Evolutionary conservation across 2,797 vertebrate species (phyloP).

Genomic region (Cuniculus paca): DNA sequence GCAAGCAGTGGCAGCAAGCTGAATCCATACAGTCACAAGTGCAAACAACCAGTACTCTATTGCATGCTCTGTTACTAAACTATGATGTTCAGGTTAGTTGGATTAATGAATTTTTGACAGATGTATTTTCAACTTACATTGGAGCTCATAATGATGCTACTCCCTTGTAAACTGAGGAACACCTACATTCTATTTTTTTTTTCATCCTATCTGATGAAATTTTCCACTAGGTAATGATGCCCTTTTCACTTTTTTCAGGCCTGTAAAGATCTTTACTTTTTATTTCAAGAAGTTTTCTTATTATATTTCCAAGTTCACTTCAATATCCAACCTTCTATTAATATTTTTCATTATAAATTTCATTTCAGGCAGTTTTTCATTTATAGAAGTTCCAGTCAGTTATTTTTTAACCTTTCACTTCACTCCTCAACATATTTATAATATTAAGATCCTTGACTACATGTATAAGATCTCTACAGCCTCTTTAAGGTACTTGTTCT

Average conservation of each 20-base stretch:
- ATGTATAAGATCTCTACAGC: conserved; percentile 25
- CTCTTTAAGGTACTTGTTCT: not conserved
- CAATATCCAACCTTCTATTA: conserved; percentile 27
- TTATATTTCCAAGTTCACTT: conserved; percentile 19
- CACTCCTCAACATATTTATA: not conserved
- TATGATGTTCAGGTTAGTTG: not conserved
- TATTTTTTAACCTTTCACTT: conserved; percentile 45
- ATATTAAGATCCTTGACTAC: conserved; percentile 16
- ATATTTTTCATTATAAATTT: conserved; percentile 35
- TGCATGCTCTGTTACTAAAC: too few relatives aligned
- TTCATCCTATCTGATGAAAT: not conserved
- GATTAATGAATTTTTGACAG: not conserved
- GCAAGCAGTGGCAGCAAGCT: not conserved
- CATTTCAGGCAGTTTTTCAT: conserved; percentile 35
- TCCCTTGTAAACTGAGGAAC: not conserved
- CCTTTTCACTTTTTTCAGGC: not conserved
- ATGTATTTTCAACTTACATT: not conserved
- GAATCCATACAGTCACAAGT: not conserved
- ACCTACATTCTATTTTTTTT: not conserved
- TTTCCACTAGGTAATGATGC: not conserved
- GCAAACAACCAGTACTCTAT: too few relatives aligned
- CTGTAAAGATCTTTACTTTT: not conserved
- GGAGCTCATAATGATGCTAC: not conserved
- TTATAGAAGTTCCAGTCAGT: not conserved
- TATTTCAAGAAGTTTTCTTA: conserved; percentile 35